Conservation (phyloP, 2,113 vertebrate species). For the Ceyx margarethae region DNA sequence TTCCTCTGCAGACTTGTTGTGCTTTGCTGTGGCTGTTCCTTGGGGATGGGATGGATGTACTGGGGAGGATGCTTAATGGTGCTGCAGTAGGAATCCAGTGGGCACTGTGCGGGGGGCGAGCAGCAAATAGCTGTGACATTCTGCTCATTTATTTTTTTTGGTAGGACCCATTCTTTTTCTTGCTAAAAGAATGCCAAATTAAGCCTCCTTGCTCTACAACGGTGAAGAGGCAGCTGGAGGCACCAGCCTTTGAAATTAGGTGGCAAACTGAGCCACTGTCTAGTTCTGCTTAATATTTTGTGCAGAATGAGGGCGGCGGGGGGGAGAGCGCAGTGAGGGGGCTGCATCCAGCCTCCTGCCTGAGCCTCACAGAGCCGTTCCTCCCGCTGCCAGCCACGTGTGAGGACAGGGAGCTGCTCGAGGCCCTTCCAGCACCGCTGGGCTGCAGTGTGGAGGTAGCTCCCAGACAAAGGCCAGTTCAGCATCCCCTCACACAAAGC, state of each 20-base stretch:
- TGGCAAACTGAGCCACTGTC: neutral
- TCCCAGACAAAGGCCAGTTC: neutral
- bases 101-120: neutral
- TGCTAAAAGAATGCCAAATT: neutral
- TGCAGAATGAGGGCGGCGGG: neutral
- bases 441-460: neutral
- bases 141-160: neutral
- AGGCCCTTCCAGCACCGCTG: neutral
- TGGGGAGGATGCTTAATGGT: neutral
- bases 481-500: neutral
- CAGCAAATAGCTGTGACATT: neutral
- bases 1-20: neutral
- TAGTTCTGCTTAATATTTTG: neutral
- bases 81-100: neutral
- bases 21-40: neutral
- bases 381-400: neutral
- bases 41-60: neutral
- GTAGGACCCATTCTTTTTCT: neutral
- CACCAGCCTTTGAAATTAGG: slow-evolving; percentile 51
- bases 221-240: slow-evolving; percentile 37
- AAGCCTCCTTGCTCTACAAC: neutral
- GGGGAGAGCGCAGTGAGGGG: neutral
- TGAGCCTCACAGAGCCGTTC: neutral
- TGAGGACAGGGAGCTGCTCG: neutral
- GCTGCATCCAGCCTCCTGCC: neutral